Conservation (phyloP, 2,888 invertebrate genomes). For the Matsumyia berberina region DNA sequence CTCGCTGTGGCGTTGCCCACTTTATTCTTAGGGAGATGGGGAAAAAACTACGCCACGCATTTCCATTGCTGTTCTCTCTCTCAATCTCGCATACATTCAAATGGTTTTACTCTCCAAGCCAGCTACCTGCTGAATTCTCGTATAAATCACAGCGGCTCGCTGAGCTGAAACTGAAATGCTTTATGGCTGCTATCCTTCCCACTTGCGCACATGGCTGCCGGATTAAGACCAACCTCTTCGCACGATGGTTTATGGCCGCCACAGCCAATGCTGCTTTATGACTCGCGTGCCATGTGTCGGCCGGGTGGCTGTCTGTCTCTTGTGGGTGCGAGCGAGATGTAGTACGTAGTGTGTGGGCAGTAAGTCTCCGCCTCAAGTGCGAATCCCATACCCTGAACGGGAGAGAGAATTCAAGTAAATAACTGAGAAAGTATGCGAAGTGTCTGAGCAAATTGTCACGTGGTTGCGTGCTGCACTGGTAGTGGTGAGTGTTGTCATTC, state of each 20-base stretch:
- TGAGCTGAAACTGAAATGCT: constrained; percentile 73
- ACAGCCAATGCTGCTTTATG: constrained; percentile 84
- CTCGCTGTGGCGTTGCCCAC: constrained; percentile 28
- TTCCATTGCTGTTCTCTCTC: neutral
- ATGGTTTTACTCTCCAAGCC: constrained; percentile 35
- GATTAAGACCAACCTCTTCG: constrained; percentile 79
- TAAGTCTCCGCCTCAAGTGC: constrained; percentile 76
- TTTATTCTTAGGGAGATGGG: constrained; percentile 24
- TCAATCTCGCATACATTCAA: constrained; percentile 41
- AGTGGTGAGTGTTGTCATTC: constrained; percentile 37
- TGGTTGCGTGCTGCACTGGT: constrained; percentile 37
- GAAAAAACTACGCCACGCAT: constrained; percentile 41
- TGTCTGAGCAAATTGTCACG: constrained; percentile 59
- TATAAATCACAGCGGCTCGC: constrained; percentile 67
- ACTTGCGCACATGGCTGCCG: constrained; percentile 75
- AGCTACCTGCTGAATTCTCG: constrained; percentile 73
- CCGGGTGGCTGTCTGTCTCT: neutral
- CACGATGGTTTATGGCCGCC: constrained; percentile 84
- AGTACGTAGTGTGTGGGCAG: constrained; percentile 60
- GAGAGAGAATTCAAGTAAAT: constrained; percentile 38
- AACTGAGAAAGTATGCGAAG: constrained; percentile 43
- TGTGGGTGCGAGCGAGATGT: constrained; percentile 75
- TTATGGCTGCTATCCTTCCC: constrained; percentile 75
- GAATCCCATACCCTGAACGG: constrained; percentile 58
- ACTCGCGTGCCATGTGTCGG: constrained; percentile 79